Evolutionary conservation across 1,140 invertebrate species (phyloP), one percentile per base, ranked within the genome.

Genomic region (Pseudomyrmex flavicornis): DNA sequence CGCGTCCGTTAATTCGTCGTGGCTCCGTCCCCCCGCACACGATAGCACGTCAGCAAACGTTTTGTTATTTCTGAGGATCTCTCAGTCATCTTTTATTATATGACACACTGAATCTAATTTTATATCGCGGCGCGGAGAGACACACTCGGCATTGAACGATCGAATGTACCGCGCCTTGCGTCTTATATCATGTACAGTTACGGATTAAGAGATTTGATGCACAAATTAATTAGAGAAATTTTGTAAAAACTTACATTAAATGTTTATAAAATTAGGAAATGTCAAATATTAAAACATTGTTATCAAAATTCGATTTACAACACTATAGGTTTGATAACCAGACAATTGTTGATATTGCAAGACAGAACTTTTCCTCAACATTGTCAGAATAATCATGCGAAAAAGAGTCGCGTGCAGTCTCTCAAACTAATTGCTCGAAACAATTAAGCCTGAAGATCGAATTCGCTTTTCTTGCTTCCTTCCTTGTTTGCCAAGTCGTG

Each of bases 51-150:
- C 80, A 76, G 73, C 79, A 17, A 69, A 69, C 44, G 65, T 76
- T 61, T 59, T n/a, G n/a, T 72, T 59, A 58, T 22, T 80, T 22
- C 54, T 52, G 52, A 5, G 17, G 17, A 65, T 15, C 10, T n/a
- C 20, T n/a, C 50, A 70, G 66, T 79, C 76, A 79, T 59, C 63
- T 79, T 79, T 80, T 80, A 80, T 80, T 61, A 61, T 70, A 80
- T 22, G 76, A 66, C n/a, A 66, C n/a, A 35, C 44, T 46, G 76
- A 70, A 70, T 80, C 54, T 80, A 80, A 80, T 80, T 80, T 72
- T 70, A 59, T 72, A 35, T 59, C 54, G 22, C 35, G 50, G 46
- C 54, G 22, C 46, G 52, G 2, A 26, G 26, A 68, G 75, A 56
- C 48, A 48, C 63, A 52, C 54, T 70, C 76, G 76, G n/a, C 62